Evolutionary conservation across 2,888 invertebrate genomes (phyloP), one percentile per base, ranked within the genome.

Genomic region (Scrobipalpa costella): DNA sequence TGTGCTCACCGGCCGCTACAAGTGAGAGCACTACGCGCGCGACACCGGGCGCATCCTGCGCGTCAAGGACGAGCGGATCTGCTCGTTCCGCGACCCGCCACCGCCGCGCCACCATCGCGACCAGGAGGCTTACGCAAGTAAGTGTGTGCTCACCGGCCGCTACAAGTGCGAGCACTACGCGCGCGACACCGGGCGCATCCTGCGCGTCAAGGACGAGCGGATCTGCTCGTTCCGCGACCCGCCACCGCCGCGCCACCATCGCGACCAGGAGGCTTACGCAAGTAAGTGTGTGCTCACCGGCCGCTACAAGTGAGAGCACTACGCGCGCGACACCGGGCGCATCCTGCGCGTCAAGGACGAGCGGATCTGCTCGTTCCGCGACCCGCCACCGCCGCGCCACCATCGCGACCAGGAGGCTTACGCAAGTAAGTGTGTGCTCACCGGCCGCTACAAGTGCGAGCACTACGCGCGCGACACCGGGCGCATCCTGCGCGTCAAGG

Each of bases 101-200:
- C 94, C 94, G 70, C 94, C 94, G 52, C 66, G 89, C 11, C 93
- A 93, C 67, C 93, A 93, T 73, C 86, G 93, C 66, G 94, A 94
- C 66, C 94, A 94, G 80, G 94, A 94, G 74, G 93, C 94, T 68
- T 95, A 94, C 83, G 93, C 94, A 72, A 92, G 94, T 93, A 84
- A 93, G 93, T 90, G 6, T 27, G 27, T 5, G 27, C 27, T 2
- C 27, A 27, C 27, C 86, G 99, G 99, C 0, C 94, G 96, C 60
- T 96, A 96, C 67, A 98, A 98, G 88, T 98, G 98, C 84, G 98
- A 98, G 88, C 98, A 97, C 86, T 98, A 98, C 88, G 98, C 98
- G 33, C 93, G 98, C 47, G 98, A 98, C 64, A 98, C 98, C 19
- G 98, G 98, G 0, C 93, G 98, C 63, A 97, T 98, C 71, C 92